Conservation (phyloP, 2,113 vertebrate genomes). For the Prochilodus magdalenae region DNA sequence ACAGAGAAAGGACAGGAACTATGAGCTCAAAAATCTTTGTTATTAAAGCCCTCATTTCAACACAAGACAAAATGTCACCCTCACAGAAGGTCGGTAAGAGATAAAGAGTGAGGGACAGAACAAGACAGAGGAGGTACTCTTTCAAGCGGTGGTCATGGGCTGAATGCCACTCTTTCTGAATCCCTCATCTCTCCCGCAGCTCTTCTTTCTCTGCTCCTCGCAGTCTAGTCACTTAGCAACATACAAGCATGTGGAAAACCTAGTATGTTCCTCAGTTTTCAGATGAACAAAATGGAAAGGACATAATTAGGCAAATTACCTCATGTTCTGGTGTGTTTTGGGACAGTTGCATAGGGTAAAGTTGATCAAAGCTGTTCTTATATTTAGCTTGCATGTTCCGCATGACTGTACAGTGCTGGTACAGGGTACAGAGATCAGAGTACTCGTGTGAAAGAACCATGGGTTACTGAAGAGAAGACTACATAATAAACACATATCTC, state of each 20-base stretch:
- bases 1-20: background rate
- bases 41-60: constrained; percentile 20
- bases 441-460: too few species aligned
- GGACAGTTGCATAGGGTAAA: too few species aligned
- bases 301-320: too few species aligned
- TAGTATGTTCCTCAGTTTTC: constrained; percentile 4
- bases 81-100: constrained; percentile 21
- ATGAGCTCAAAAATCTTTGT: constrained; percentile 10
- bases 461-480: too few species aligned
- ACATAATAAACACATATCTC: too few species aligned
- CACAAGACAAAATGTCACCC: constrained; percentile 25
- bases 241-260: constrained; percentile 32
- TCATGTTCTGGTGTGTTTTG: background rate
- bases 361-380: too few species aligned
- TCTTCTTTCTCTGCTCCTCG: background rate
- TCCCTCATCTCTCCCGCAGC: background rate
- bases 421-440: too few species aligned
- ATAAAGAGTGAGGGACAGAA: constrained; percentile 9
- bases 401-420: too few species aligned
- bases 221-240: constrained; percentile 59
- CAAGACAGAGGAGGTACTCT: background rate
- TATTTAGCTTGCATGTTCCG: too few species aligned
- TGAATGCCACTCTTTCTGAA: background rate
- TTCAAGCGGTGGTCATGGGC: constrained; percentile 2
- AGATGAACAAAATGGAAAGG: background rate